phyloP scores from a whole-genome alignment of 2,888 invertebrate genomes.

The Seira ritae region DNA sequence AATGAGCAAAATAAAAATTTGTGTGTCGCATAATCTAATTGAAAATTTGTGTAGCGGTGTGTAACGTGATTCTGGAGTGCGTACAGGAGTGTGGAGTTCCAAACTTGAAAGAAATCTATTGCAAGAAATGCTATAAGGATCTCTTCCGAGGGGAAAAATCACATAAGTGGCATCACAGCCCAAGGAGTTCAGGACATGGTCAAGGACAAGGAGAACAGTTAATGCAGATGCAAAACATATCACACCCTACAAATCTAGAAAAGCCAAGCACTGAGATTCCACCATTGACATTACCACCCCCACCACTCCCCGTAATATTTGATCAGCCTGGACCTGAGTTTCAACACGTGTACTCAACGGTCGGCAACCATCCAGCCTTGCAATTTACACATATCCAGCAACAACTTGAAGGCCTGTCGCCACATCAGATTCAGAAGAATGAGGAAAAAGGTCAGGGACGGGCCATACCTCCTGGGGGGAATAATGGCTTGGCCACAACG shows the following conservation, averaged over 20 bases:
- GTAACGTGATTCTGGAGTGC: slow-evolving; percentile 37
- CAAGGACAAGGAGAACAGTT: background rate
- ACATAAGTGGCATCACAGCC: background rate
- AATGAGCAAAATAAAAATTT: no score
- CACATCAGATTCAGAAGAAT: no score
- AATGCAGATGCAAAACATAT: background rate
- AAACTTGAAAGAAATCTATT: slow-evolving; percentile 44
- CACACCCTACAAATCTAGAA: no score
- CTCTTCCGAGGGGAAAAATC: background rate
- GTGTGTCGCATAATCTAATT: no score
- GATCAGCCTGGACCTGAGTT: background rate
- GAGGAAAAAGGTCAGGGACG: no score
- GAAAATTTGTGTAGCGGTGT: slow-evolving; percentile 31
- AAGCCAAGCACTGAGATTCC: no score
- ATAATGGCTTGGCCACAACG: no score
- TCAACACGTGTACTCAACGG: no score
- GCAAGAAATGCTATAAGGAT: slow-evolving; percentile 26
- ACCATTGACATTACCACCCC: background rate
- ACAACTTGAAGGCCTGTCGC: no score
- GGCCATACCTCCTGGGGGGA: no score
- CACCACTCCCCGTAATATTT: background rate
- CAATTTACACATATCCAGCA: no score
- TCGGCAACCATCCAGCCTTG: no score
- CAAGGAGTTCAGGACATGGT: background rate
- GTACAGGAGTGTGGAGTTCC: slow-evolving; percentile 22